Conservation (phyloP, 2,113 vertebrate genomes). For the Otus sunia region DNA sequence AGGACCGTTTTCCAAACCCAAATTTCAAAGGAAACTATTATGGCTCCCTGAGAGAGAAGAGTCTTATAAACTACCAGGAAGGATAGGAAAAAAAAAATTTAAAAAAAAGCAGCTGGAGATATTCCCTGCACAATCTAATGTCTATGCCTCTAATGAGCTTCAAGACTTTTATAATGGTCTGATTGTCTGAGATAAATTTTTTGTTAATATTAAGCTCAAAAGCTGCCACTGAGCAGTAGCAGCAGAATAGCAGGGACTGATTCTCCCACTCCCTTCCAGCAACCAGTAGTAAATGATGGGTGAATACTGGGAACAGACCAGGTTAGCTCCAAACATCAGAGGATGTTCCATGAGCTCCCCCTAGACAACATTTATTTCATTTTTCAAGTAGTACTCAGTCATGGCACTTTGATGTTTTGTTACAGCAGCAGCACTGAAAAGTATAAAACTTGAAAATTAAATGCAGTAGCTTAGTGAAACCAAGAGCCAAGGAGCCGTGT, state of each 20-base stretch:
- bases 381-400: neutral
- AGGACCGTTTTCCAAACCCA: neutral
- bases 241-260: neutral
- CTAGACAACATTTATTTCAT: neutral
- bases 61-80: neutral
- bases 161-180: neutral
- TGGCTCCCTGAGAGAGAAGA: neutral
- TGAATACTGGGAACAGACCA: neutral
- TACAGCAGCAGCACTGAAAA: neutral
- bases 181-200: neutral
- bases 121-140: neutral
- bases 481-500: neutral
- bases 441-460: neutral
- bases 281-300: neutral
- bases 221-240: neutral
- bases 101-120: neutral
- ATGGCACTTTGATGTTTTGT: neutral
- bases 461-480: neutral
- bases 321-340: neutral
- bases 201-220: neutral
- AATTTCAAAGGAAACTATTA: neutral
- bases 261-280: neutral
- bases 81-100: neutral
- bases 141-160: neutral
- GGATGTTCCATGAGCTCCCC: neutral